phyloP scores from a whole-genome alignment of 2,113 vertebrate genomes.

The Antidorcas marsupialis region DNA sequence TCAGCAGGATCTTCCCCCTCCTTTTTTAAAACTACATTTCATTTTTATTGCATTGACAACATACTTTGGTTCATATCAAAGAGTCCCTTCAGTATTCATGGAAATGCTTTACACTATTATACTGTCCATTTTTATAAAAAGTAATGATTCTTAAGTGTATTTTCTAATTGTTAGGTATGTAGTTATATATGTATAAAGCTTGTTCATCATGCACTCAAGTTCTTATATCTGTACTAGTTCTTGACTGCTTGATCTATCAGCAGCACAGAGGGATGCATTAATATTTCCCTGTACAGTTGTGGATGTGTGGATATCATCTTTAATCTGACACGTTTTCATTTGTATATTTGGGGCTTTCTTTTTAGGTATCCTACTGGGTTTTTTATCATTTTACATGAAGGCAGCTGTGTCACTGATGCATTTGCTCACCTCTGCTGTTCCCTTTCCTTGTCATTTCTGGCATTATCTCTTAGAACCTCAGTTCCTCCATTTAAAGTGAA shows the following conservation, averaged over 20 bases:
- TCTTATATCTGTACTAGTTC: not conserved
- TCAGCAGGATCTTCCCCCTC: not conserved
- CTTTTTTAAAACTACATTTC: not conserved
- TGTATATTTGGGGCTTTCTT: not conserved
- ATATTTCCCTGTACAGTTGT: not conserved
- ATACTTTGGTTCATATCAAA: not conserved
- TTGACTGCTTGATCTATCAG: not conserved
- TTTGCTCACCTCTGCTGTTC: not conserved
- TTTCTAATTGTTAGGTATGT: not conserved
- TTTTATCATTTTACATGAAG: not conserved
- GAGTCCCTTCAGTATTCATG: not conserved
- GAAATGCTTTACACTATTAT: not conserved
- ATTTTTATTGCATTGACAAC: not conserved
- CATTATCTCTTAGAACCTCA: not conserved
- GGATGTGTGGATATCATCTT: not conserved
- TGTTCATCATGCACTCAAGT: not conserved
- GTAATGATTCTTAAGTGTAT: not conserved
- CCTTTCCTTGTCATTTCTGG: not conserved
- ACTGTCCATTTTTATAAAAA: not conserved
- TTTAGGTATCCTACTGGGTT: not conserved
- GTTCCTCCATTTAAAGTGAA: not conserved
- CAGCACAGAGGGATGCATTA: not conserved
- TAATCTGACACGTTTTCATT: not conserved
- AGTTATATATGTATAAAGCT: not conserved
- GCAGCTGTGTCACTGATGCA: not conserved